Evolutionary conservation across 2,113 vertebrate genomes (phyloP).

Genomic region (Lynx canadensis): DNA sequence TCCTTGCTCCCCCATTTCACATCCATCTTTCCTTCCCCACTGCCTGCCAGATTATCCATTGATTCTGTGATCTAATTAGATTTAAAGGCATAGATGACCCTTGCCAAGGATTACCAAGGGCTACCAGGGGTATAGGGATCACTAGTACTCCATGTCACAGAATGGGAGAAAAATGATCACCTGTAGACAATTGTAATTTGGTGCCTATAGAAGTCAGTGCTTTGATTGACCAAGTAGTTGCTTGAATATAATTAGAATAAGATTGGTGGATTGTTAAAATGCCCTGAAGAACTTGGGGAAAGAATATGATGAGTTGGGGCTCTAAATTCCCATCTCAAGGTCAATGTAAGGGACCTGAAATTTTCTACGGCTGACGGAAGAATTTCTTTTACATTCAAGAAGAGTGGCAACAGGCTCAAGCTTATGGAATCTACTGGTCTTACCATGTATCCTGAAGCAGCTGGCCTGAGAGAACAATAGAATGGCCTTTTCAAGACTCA

Average conservation of each 20-base stretch:
- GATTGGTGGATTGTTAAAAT: not conserved
- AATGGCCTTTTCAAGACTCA: not conserved
- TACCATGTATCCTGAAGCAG: not conserved
- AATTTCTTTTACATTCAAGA: not conserved
- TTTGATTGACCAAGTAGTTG: not conserved
- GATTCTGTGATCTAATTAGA: not conserved
- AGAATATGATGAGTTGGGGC: not conserved
- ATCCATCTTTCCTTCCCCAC: not conserved
- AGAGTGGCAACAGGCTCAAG: not conserved
- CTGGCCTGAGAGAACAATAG: not conserved
- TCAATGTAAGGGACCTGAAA: not conserved
- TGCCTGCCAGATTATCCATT: not conserved
- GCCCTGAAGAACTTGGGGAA: not conserved
- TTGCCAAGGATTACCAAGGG: not conserved
- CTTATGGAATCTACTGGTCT: not conserved
- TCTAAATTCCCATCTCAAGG: conserved; percentile 2
- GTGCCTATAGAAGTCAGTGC: not conserved
- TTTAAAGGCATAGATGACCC: not conserved
- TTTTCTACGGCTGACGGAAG: not conserved
- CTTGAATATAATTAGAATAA: not conserved
- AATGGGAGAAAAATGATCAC: not conserved
- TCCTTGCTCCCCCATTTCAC: not conserved
- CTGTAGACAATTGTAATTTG: not conserved
- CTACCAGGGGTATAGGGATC: not conserved
- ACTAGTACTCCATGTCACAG: not conserved